Conservation (phyloP, 2,113 vertebrate genomes). For the Nibea coibor region DNA sequence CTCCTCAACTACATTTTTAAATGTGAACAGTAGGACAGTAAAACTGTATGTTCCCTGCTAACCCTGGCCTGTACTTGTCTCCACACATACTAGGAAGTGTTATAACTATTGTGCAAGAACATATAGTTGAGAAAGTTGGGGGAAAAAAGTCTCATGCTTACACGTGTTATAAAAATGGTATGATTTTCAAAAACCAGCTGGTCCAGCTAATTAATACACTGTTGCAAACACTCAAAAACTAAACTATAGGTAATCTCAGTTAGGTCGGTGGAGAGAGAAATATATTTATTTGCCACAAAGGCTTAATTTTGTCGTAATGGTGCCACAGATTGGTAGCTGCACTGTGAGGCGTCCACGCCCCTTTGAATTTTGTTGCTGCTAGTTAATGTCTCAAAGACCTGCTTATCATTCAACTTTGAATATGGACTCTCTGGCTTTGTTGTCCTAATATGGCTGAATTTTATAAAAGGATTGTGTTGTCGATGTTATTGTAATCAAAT, state of each 20-base stretch:
- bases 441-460: slow-evolving; percentile 52
- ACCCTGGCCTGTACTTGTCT: neutral
- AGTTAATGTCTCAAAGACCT: slow-evolving; percentile 70
- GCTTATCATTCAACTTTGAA: slow-evolving; percentile 62
- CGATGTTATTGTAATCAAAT: slow-evolving; percentile 43
- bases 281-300: slow-evolving; percentile 63
- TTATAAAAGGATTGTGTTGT: slow-evolving; percentile 46
- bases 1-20: slow-evolving; percentile 24
- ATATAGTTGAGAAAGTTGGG: neutral
- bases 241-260: slow-evolving; percentile 43
- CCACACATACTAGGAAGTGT: slow-evolving; percentile 11
- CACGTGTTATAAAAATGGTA: neutral
- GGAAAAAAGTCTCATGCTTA: neutral
- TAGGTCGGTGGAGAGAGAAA: slow-evolving; percentile 25
- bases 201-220: slow-evolving; percentile 25
- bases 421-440: slow-evolving; percentile 56
- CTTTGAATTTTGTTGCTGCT: slow-evolving; percentile 73
- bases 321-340: slow-evolving; percentile 70
- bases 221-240: slow-evolving; percentile 31
- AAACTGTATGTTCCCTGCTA: neutral
- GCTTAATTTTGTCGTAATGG: slow-evolving; percentile 50
- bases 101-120: neutral
- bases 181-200: neutral
- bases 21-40: slow-evolving; percentile 17
- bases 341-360: slow-evolving; percentile 63